Base-by-base conservation (phyloP, 2,797 vertebrate genomes). In the Austrolebias charrua region DNA sequence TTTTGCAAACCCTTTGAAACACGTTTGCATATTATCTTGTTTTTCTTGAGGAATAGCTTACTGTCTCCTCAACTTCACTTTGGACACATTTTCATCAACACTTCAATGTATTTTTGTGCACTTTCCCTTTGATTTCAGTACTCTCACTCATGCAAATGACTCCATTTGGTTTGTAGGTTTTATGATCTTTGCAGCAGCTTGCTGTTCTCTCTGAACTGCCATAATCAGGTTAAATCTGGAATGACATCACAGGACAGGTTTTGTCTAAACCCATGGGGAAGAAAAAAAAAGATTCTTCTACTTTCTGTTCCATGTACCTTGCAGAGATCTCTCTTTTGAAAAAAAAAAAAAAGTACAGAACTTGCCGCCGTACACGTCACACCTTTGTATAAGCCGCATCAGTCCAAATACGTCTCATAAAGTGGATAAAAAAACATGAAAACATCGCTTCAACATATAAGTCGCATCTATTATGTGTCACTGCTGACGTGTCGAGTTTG, bases 81-180 rank as follows among this genome's bases (percentile, higher is more conserved):
- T 43, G 38, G 52, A 55, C 9, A 5, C 6, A 63, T 52, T 63
- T 58, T 16, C 59, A n/a, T n/a, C n/a, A 63, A 7, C 19, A 63
- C 48, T 44, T 28, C 2, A 18, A 9, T 42, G 64, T 44, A 40
- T 51, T 72, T 66, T 12, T 58, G 20, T 38, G 45, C 66, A 5
- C 15, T 49, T 60, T 59, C 4, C 46, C 15, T 6, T 48, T 51
- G 13, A 53, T 45, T 38, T 18, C 1, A 60, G 28, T 10, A 20
- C 46, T 52, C 61, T 50, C 24, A 46, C 42, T 18, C 19, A 15
- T 24, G 35, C 47, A 48, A 10, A 54, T 64, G n/a, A 35, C 16
- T 48, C 31, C 50, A 62, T 60, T 29, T 47, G 3, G 24, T 51
- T 59, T 52, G 12, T 66, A 45, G 24, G 12, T 60, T 20, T 55